A percentile compares a stretch with the other conserved stretches of the same genome.
Conservation (phyloP, 2,888 invertebrate species). For the Steinernema scapterisci region DNA sequence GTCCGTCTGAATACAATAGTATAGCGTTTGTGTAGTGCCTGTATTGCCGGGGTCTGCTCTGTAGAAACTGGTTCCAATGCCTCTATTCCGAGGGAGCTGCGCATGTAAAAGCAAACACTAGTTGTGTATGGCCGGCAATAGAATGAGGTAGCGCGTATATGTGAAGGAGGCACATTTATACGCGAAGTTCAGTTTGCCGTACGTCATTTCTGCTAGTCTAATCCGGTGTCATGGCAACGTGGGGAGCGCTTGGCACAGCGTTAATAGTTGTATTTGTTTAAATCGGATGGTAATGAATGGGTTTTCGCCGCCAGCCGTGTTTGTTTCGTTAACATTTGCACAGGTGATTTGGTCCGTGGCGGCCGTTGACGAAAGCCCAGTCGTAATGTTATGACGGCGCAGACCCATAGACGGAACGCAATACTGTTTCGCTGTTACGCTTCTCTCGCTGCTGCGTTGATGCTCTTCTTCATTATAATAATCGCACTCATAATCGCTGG, state of each 20-base stretch:
- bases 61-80: slow-evolving; percentile 1
- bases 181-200: too few species aligned
- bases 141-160: not conserved
- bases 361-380: not conserved
- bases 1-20: too few species aligned
- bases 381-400: slow-evolving; percentile 1
- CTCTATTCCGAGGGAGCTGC: not conserved
- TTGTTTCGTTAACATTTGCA: slow-evolving; percentile 1
- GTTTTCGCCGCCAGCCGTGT: too few species aligned
- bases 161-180: not conserved
- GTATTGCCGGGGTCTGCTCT: not conserved
- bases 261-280: too few species aligned
- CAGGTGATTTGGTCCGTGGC: slow-evolving; percentile 2
- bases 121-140: not conserved
- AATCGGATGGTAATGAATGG: too few species aligned
- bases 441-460: not conserved
- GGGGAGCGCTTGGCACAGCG: too few species aligned
- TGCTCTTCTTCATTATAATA: slow-evolving; percentile 28
- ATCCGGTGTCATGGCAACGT: too few species aligned
- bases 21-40: not conserved
- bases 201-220: too few species aligned
- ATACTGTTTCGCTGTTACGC: not conserved
- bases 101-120: not conserved
- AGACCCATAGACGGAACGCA: not conserved
- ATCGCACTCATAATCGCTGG: slow-evolving; percentile 20